These are phyloP conservation scores for Eublepharis macularius DNA, from an alignment of 2,113 vertebrate species.

Conservation along the genomic window DNA sequence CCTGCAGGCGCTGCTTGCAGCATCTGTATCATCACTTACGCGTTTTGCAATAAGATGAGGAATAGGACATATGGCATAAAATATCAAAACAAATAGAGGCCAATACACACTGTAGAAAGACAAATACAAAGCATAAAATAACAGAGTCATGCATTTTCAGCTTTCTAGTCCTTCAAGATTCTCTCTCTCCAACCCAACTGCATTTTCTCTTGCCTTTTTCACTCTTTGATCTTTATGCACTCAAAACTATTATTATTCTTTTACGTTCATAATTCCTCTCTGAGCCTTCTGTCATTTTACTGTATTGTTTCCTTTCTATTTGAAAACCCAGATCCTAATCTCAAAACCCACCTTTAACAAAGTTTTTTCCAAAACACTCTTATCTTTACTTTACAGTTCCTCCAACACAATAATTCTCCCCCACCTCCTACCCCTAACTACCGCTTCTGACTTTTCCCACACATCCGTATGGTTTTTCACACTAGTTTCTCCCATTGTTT, in stretches of 20 bases:
- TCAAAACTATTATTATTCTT: not conserved
- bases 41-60: slow-evolving; percentile 90
- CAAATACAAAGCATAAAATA: not conserved
- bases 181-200: not conserved
- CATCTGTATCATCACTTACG: slow-evolving; percentile 84
- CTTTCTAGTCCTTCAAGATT: not conserved
- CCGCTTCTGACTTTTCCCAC: not conserved
- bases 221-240: not conserved
- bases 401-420: not conserved
- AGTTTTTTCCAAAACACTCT: not conserved
- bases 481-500: no score
- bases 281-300: not conserved
- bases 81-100: slow-evolving; percentile 93
- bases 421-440: not conserved
- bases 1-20: slow-evolving; percentile 89
- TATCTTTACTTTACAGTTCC: not conserved
- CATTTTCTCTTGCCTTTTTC: not conserved
- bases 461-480: no score
- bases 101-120: slow-evolving; percentile 86
- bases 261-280: not conserved
- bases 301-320: not conserved
- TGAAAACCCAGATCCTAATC: not conserved
- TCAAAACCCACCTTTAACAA: not conserved
- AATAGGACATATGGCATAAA: slow-evolving; percentile 89
- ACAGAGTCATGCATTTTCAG: not conserved